Evolutionary conservation across 1,140 invertebrate genomes (phyloP).

Genomic region (Heliothis subflexa): DNA sequence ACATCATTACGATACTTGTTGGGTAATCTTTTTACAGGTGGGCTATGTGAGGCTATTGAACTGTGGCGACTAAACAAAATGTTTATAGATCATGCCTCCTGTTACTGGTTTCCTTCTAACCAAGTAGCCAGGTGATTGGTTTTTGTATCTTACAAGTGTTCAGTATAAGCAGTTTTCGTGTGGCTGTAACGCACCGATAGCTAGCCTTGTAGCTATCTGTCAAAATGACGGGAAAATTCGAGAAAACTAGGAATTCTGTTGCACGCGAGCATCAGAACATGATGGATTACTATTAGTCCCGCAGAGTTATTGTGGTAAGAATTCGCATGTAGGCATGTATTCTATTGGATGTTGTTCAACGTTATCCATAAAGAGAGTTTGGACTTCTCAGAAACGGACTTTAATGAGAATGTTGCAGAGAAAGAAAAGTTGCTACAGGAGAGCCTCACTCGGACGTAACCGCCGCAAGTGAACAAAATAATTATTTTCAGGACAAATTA

Average conservation of each 20-base stretch:
- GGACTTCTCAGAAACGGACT: too few species aligned
- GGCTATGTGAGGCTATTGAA: not conserved
- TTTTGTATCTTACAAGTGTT: not conserved
- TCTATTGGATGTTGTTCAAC: not conserved
- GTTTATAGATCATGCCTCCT: too few species aligned
- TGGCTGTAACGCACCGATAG: not conserved
- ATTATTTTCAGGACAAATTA: conserved; percentile 4
- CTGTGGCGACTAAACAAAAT: not conserved
- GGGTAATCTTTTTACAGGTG: not conserved
- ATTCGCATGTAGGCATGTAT: not conserved
- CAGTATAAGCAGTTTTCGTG: not conserved
- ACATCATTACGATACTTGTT: not conserved
- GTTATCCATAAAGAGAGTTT: not conserved
- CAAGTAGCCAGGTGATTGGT: not conserved
- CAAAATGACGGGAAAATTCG: conserved; percentile 32
- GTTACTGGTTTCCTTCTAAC: too few species aligned
- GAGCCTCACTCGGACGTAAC: not conserved
- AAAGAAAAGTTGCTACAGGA: not conserved
- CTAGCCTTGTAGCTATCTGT: conserved; percentile 6
- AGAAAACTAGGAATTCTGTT: conserved; percentile 20
- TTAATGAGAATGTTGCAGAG: not conserved
- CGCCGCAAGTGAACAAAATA: conserved; percentile 1
- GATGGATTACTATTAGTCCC: not conserved
- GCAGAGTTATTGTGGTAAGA: not conserved
- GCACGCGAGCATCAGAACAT: conserved; percentile 17